These are phyloP conservation scores for Sphinx pinastri DNA, from an alignment of 2,888 invertebrate genomes.

Conservation along the genomic window DNA sequence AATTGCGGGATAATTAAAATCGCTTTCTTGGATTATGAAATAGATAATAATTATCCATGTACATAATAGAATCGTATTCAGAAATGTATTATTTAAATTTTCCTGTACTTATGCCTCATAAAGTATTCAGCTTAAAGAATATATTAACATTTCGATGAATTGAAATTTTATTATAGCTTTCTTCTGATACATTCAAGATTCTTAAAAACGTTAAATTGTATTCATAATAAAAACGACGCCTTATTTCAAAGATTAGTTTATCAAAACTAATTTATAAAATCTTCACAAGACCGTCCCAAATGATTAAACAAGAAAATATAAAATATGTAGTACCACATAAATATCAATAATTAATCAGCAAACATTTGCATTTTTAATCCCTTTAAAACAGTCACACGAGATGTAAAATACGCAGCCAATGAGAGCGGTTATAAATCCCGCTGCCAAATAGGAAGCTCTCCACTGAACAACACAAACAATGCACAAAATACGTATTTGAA, in stretches of 20 bases:
- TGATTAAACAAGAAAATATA: too few species aligned
- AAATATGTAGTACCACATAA: too few species aligned
- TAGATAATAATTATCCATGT: neutral
- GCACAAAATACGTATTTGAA: slow-evolving; percentile 5
- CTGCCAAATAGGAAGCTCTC: slow-evolving; percentile 13
- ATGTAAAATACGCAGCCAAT: slow-evolving; percentile 2
- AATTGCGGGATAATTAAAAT: too few species aligned
- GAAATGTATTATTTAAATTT: slow-evolving; percentile 8
- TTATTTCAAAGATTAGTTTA: too few species aligned
- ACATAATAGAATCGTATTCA: neutral
- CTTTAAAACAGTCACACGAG: too few species aligned
- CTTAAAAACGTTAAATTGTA: too few species aligned
- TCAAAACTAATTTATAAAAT: too few species aligned
- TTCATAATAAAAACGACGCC: too few species aligned
- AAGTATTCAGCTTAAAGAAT: neutral
- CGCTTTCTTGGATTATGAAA: too few species aligned
- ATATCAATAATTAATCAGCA: too few species aligned
- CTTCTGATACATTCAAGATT: neutral
- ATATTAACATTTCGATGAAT: neutral
- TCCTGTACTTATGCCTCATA: neutral
- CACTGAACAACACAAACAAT: slow-evolving; percentile 12
- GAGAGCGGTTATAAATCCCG: slow-evolving; percentile 2
- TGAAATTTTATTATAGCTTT: neutral
- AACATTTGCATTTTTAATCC: too few species aligned
- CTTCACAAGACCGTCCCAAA: too few species aligned